Base-by-base conservation (phyloP, 2,888 invertebrate species). In the Synanthedon andrenaeformis region DNA sequence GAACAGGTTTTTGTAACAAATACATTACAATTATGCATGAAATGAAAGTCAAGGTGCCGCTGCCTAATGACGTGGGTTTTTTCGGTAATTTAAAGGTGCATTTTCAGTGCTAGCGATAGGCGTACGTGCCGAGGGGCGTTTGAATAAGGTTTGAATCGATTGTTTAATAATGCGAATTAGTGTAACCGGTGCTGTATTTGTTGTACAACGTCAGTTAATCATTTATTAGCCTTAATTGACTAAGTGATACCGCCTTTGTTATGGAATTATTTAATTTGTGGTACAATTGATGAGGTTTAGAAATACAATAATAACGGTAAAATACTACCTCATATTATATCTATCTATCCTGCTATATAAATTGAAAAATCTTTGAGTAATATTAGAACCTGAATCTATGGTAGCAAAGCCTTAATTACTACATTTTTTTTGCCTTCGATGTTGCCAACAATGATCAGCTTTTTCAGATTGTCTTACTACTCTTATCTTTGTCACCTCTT, bases 171-270 rank as follows among this genome's bases (percentile, higher is more conserved):
- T 13, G 45, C 45, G 45, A 45, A 13, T 45, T 13, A 13, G 45
- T 45, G 45, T n/a, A 45, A 13, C 12, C 45, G 45, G 12, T 5
- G 45, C 45, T 45, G 45, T 5, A 10, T n/a, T 13, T 11, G 6
- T 42, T 45, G 45, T n/a, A 45, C 13, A 49, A 17, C 5, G 17
- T 63, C 66, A 62, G 64, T 61, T 62, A 63, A 70, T 72, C 62
- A 61, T 61, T 65, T 65, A 66, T 61, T 57, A 58, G 62, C 63
- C 65, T 70, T 74, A 75, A 71, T 74, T 65, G 66, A 70, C 65
- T 66, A 60, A 60, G 64, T 64, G 64, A 67, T 69, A 67, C 59
- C 62, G 64, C 62, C 62, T 64, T 68, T 67, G 72, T 70, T 74
- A 70, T 65, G 64, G 62, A 64, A 68, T 72, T 67, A 70, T 59